Percentiles rank a stretch among this genome's conserved stretches.
phyloP scores from a whole-genome alignment of 1,140 invertebrate genomes.

The Gyrodactylus salaris region DNA sequence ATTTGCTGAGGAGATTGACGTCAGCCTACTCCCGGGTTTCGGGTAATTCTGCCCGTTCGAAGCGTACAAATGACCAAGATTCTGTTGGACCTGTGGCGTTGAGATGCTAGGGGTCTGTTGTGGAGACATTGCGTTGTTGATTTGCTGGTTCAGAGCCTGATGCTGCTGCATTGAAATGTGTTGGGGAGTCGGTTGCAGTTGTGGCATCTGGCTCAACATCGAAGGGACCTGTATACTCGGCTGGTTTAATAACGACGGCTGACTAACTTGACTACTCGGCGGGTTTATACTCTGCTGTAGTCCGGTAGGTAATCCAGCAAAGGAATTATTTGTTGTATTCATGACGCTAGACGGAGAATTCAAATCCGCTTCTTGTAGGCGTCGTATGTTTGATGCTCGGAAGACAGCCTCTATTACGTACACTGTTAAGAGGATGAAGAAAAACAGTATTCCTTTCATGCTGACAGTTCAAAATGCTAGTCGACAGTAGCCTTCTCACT shows the following conservation, averaged over 20 bases:
- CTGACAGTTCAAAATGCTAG: too few species aligned
- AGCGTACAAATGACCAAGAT: too few species aligned
- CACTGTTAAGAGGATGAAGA: too few species aligned
- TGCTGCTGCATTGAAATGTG: neutral
- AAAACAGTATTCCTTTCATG: too few species aligned
- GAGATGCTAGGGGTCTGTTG: neutral
- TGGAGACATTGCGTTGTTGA: neutral
- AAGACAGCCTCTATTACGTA: neutral
- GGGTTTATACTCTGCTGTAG: neutral
- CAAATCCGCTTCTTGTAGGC: neutral
- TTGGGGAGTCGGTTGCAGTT: neutral
- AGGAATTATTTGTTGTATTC: neutral
- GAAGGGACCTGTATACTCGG: neutral
- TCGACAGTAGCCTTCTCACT: too few species aligned
- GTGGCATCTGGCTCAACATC: neutral
- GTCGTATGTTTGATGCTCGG: neutral
- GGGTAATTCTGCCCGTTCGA: neutral
- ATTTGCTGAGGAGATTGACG: neutral
- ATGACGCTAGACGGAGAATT: neutral
- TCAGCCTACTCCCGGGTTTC: neutral
- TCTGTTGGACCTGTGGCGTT: neutral
- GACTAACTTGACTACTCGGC: neutral
- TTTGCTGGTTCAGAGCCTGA: neutral
- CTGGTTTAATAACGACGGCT: neutral
- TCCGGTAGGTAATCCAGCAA: neutral